phyloP scores from a whole-genome alignment of 2,888 invertebrate genomes.

The Ariolimax columbianus region DNA sequence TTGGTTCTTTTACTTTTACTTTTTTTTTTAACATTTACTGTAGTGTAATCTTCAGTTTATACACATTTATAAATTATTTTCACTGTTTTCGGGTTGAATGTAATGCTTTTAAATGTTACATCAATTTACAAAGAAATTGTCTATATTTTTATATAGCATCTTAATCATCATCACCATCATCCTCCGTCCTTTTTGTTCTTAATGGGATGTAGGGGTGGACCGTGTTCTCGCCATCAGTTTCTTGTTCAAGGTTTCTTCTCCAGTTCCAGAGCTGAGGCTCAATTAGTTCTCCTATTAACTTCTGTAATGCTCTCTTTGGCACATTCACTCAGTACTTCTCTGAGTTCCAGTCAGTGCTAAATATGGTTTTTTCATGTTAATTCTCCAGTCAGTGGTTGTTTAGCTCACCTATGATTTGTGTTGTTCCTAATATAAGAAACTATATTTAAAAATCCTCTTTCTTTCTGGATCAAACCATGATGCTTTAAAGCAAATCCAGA shows the following conservation, averaged over 20 bases:
- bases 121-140: constrained; percentile 15
- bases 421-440: background rate
- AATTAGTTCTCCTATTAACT: too few relatives aligned
- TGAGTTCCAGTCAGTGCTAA: background rate
- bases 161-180: background rate
- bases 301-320: background rate
- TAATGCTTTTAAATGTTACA: constrained; percentile 31
- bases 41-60: constrained; percentile 5
- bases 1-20: constrained; percentile 34
- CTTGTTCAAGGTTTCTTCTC: background rate
- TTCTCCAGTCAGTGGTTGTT: background rate
- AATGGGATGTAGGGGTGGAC: background rate
- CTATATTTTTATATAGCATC: constrained; percentile 37
- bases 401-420: background rate
- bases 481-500: background rate
- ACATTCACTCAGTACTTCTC: background rate
- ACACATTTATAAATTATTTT: constrained; percentile 23
- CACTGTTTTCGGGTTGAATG: constrained; percentile 31
- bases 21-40: constrained; percentile 20
- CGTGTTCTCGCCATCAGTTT: background rate
- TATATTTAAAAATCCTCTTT: background rate
- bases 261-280: background rate
- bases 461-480: background rate
- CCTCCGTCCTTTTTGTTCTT: background rate
- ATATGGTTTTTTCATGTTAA: background rate